A percentile compares a stretch with the other conserved stretches of the same genome.
phyloP scores from a whole-genome alignment of 2,113 vertebrate genomes.

The Pseudolaguvia tuberculata region DNA sequence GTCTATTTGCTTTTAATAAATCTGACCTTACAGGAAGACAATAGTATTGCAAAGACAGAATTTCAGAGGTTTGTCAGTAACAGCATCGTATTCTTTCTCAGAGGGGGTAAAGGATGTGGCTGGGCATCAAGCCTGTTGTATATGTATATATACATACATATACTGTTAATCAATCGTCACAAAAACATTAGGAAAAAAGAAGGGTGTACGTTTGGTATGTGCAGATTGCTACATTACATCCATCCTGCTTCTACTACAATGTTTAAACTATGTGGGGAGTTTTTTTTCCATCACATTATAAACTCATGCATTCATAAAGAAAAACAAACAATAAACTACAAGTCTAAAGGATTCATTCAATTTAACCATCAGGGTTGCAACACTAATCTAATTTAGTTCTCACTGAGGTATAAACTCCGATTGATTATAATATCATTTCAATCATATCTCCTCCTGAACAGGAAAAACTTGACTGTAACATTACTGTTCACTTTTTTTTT shows the following conservation, averaged over 20 bases:
- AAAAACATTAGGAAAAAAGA: constrained; percentile 21
- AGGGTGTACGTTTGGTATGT: not conserved
- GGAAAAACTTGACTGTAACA: not conserved
- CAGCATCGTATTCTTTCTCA: constrained; percentile 44
- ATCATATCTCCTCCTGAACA: constrained; percentile 3
- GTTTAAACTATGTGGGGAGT: constrained; percentile 47
- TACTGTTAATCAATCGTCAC: constrained; percentile 2
- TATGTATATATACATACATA: not conserved
- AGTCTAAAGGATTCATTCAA: constrained; percentile 1
- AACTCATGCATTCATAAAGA: constrained; percentile 63
- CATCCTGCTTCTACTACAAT: constrained; percentile 37
- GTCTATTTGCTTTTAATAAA: constrained; percentile 64
- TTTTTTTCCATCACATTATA: constrained; percentile 41
- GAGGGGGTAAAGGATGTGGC: not conserved
- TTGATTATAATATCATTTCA: constrained; percentile 8
- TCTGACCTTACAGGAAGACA: constrained; percentile 72
- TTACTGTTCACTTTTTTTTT: constrained; percentile 12
- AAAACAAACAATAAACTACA: constrained; percentile 21
- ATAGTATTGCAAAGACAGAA: constrained; percentile 70
- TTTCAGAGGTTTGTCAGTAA: constrained; percentile 60
- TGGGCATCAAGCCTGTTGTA: constrained; percentile 15
- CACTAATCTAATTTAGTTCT: constrained; percentile 3
- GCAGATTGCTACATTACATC: constrained; percentile 17
- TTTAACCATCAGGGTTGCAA: constrained; percentile 6
- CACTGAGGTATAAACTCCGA: constrained; percentile 12